Percentiles rank a stretch among this genome's conserved stretches.
Conservation (phyloP, 1,140 invertebrate species). For the Pseudomyrmex gracilis region DNA sequence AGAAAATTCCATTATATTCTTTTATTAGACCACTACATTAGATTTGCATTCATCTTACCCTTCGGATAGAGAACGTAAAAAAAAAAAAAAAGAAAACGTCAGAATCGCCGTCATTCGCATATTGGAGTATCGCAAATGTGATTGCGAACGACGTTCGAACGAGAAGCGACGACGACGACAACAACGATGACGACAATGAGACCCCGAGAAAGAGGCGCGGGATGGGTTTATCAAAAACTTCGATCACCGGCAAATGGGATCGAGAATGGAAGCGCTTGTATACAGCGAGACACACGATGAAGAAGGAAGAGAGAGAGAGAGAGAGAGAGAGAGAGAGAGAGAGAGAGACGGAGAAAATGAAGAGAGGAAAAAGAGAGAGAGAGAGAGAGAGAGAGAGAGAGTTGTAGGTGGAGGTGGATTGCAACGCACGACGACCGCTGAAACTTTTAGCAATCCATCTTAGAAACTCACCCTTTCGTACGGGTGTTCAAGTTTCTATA, state of each 20-base stretch:
- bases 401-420: neutral
- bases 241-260: slow-evolving; percentile 61
- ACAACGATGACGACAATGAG: slow-evolving; percentile 60
- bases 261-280: slow-evolving; percentile 52
- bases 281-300: slow-evolving; percentile 15
- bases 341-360: neutral
- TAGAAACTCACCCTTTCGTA: slow-evolving; percentile 34
- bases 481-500: slow-evolving; percentile 43
- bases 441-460: slow-evolving; percentile 67
- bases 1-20: slow-evolving; percentile 48
- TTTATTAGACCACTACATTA: neutral
- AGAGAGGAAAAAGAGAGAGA: neutral
- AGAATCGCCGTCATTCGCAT: slow-evolving; percentile 52
- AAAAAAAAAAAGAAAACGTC: slow-evolving; percentile 5
- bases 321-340: neutral
- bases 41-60: slow-evolving; percentile 22
- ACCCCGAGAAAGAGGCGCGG: slow-evolving; percentile 10
- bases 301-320: neutral
- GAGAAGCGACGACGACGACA: slow-evolving; percentile 29
- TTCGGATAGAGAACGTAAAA: neutral
- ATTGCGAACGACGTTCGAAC: slow-evolving; percentile 45
- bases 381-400: neutral
- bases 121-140: slow-evolving; percentile 60
- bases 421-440: slow-evolving; percentile 45
- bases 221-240: slow-evolving; percentile 64